Conservation (phyloP, 2,113 vertebrate genomes). For the Pomatorhinus ruficollis region DNA sequence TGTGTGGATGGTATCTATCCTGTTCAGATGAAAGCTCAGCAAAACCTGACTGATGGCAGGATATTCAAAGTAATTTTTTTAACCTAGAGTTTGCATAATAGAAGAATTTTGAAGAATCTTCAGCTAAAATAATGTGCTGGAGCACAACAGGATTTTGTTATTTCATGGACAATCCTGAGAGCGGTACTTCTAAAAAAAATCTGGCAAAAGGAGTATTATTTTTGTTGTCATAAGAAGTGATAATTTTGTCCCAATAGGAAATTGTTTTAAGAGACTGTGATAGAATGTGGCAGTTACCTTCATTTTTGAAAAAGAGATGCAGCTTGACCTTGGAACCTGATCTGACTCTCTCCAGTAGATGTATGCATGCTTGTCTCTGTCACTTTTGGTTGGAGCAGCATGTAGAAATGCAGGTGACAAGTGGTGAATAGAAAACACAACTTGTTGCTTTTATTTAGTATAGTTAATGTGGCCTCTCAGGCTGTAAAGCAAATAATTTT, state of each 20-base stretch:
- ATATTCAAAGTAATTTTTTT: not conserved
- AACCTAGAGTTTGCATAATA: not conserved
- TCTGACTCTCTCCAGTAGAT: not conserved
- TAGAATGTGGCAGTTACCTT: not conserved
- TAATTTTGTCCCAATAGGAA: not conserved
- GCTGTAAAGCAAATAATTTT: not conserved
- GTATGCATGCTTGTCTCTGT: not conserved
- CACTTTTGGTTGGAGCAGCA: not conserved
- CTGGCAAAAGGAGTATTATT: not conserved
- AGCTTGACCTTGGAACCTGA: not conserved
- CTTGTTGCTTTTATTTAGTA: not conserved
- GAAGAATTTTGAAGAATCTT: not conserved
- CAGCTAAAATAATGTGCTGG: not conserved
- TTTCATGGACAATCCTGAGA: not conserved
- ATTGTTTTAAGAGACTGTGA: not conserved
- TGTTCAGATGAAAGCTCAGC: not conserved
- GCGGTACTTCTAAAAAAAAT: not conserved
- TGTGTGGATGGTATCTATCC: not conserved
- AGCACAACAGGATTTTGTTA: not conserved
- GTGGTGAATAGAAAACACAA: not conserved
- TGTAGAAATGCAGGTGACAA: not conserved
- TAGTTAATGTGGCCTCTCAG: not conserved
- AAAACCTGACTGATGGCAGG: not conserved
- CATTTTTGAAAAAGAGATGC: not conserved
- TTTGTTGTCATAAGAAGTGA: not conserved